Evolutionary conservation across 2,888 invertebrate species (phyloP).

Genomic region (Agrilus mali): DNA sequence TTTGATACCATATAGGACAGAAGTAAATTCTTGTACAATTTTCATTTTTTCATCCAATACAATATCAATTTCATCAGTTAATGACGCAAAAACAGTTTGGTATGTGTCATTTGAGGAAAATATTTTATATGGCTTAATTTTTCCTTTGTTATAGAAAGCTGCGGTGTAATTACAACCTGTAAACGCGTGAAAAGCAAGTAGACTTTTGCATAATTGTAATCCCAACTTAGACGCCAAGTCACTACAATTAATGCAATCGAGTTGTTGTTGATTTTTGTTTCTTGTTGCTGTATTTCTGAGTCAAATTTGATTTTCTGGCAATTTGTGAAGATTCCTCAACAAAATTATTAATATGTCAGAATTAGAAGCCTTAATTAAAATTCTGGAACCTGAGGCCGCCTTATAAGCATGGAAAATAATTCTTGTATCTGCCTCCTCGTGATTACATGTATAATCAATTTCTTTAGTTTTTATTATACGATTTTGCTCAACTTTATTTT

Average conservation of each 20-base stretch:
- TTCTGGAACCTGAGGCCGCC: conserved; percentile 11
- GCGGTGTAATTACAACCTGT: conserved; percentile 22
- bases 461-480: conserved; percentile 13
- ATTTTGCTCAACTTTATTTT: conserved; percentile 8
- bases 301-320: conserved; percentile 14
- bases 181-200: conserved; percentile 20
- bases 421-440: conserved; percentile 20
- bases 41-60: conserved; percentile 22
- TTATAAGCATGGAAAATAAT: conserved; percentile 15
- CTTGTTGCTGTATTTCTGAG: conserved; percentile 7
- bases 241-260: conserved; percentile 16
- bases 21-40: conserved; percentile 22
- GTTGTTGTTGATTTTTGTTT: conserved; percentile 2
- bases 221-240: conserved; percentile 18
- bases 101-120: conserved; percentile 18
- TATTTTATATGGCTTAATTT: conserved; percentile 19
- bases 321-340: conserved; percentile 18
- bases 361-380: conserved; percentile 17
- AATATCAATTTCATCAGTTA: conserved; percentile 18
- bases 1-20: conserved; percentile 21
- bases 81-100: conserved; percentile 22
- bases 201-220: conserved; percentile 12
- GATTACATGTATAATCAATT: conserved; percentile 15
- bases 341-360: conserved; percentile 19
- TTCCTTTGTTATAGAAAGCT: conserved; percentile 21